Conservation (phyloP, 2,888 invertebrate genomes). For the Malthinus flaveolus region DNA sequence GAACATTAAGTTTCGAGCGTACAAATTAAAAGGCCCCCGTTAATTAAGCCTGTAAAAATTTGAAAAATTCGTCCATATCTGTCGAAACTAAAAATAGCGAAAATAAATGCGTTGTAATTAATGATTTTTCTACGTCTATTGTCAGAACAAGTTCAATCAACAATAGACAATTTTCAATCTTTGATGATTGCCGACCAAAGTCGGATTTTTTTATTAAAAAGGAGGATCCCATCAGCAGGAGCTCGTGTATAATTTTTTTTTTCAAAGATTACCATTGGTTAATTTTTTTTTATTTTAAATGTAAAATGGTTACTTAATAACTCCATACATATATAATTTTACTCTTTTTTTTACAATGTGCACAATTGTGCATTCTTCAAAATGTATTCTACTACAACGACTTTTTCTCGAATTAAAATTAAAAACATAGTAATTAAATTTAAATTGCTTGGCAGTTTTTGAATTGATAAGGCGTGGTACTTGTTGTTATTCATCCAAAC, state of each 20-base stretch:
- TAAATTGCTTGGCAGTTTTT: constrained; percentile 30
- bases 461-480: constrained; percentile 28
- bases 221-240: constrained; percentile 27
- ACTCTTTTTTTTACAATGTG: not conserved
- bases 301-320: constrained; percentile 35
- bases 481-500: constrained; percentile 14
- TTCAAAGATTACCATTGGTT: constrained; percentile 31
- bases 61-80: too few species aligned
- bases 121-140: constrained; percentile 10
- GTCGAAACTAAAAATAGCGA: too few species aligned
- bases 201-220: constrained; percentile 8
- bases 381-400: not conserved
- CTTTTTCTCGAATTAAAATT: constrained; percentile 5
- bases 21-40: too few species aligned
- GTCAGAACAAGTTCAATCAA: constrained; percentile 18
- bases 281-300: constrained; percentile 30
- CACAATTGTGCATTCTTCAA: not conserved
- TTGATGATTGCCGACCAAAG: constrained; percentile 22
- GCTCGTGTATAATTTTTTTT: constrained; percentile 20
- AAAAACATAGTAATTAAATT: constrained; percentile 30
- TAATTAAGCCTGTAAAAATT: too few species aligned
- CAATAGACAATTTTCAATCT: constrained; percentile 13
- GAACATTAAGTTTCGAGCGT: too few species aligned
- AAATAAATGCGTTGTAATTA: constrained; percentile 7
- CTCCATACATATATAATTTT: not conserved